Base-by-base conservation (phyloP, 2,888 invertebrate genomes). In the Phoenoteleia sp. region DNA sequence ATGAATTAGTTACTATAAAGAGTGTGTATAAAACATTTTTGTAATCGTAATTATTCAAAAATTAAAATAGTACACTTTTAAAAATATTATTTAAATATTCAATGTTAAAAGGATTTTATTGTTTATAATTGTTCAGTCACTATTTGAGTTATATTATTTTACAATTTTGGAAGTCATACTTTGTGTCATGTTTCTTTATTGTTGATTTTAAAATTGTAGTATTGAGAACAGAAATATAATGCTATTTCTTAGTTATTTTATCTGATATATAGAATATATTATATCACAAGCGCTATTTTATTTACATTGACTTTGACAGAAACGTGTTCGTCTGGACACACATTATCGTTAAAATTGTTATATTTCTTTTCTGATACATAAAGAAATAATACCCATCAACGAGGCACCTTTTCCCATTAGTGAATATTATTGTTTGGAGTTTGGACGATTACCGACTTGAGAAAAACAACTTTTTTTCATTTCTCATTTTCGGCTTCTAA, bases 381-480 rank as follows among this genome's bases (percentile, higher is more conserved):
- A 75, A 75, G 64, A 75, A 75, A 75, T 66, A 36, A 45, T 67
- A 79, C 47, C 66, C 42, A 54, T 74, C 4, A 21, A 66, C 25
- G 66, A 60, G 72, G 62, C 33, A 74, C 49, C 25, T 62, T 64
- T 58, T n/a, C 54, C 54, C 29, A 82, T 87, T 87, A 86, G 75
- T 85, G 76, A 87, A 88, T 74, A 88, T 87, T 89, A 89, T 88
- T 88, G 85, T 89, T 87, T 89, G 88, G 75, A 67, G 79, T 81
- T 67, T 88, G 88, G 89, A 89, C 86, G 88, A 88, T 84, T 86
- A 67, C 56, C 19, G 11, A 49, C 5, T 19, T 19, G 29, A 74
- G 21, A 64, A 15, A 29, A 23, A 54, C n/a, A 36, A 29, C 2
- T 23, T 2, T 36, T 25, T 25, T 54, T 52, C 19, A n/a, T 1